Evolutionary conservation across 2,888 invertebrate species (phyloP), one percentile per base, ranked within the genome.

Genomic region (Leuctra nigra): DNA sequence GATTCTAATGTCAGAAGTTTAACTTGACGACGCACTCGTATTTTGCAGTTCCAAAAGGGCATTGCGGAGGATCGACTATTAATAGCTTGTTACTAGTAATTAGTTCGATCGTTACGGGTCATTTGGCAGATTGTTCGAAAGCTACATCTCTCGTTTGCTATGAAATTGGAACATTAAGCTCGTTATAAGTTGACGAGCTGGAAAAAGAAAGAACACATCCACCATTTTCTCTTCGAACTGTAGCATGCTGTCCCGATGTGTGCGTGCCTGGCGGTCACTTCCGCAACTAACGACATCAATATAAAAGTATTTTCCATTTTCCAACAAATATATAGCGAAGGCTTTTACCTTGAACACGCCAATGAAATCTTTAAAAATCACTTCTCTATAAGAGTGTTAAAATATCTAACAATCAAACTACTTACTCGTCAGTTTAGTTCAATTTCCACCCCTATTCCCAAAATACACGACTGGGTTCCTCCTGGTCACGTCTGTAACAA

Each of bases 201-300:
- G n/a, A n/a, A n/a, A n/a, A n/a, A n/a, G n/a, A n/a, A n/a, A n/a
- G 16, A 33, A 16, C 16, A 33, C 35, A 48, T 29, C 48, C 29
- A 16, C 35, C 50, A 50, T 50, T 50, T 50, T 50, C 16, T 50
- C 35, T 50, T 35, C 50, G 11, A 3, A 11, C 41, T 20, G 16
- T 16, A 18, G 35, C 36, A 50, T 50, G 50, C 33, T 23, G 4
- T 6, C 11, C 3, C 16, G 33, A 18, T 18, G 18, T 11, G 29
- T 50, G 50, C 50, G 50, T 50, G 50, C 35, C 50, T 14, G 18
- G 50, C 22, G 35, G 50, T 35, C 50, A 50, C 50, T 50, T 50
- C 50, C 50, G 50, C 50, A 50, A 35, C 35, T 50, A 50, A 50
- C 50, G 50, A 50, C 50, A 50, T 50, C 50, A 50, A 50, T 50